Conservation (phyloP, 2,113 vertebrate species). For the Gobio gobio region DNA sequence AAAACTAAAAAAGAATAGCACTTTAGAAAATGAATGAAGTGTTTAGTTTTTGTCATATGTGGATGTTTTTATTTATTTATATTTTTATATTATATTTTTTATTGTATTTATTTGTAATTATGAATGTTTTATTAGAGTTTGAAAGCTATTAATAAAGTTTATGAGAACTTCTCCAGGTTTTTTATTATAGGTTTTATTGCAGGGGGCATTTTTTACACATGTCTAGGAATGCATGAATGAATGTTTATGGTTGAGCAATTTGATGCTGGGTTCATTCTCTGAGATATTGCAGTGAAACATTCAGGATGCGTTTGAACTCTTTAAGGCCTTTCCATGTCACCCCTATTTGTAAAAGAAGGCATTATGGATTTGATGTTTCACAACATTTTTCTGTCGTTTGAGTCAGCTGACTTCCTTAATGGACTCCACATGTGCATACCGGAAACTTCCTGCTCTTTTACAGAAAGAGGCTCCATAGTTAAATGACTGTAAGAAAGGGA, state of each 20-base stretch:
- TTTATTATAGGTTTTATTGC: slow-evolving; percentile 23
- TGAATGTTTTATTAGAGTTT: background rate
- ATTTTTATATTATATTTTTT: background rate
- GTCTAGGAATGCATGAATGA: slow-evolving; percentile 55
- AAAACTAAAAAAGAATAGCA: background rate
- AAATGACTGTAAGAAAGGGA: background rate
- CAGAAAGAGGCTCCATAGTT: background rate
- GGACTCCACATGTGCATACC: slow-evolving; percentile 77
- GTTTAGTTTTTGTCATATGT: background rate
- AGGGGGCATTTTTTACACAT: slow-evolving; percentile 19
- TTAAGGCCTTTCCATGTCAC: slow-evolving; percentile 43
- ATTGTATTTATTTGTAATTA: background rate
- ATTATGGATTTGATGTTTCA: slow-evolving; percentile 50
- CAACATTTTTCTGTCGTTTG: slow-evolving; percentile 61
- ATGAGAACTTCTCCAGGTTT: background rate
- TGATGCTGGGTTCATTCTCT: slow-evolving; percentile 12
- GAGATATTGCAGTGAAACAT: slow-evolving; percentile 8
- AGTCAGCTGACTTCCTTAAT: slow-evolving; percentile 70
- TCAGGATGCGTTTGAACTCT: slow-evolving; percentile 25
- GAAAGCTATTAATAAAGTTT: background rate
- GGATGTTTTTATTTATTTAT: background rate
- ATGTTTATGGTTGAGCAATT: slow-evolving; percentile 4
- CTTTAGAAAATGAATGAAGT: background rate
- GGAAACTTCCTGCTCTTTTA: slow-evolving; percentile 58
- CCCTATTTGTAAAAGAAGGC: background rate